A percentile compares a stretch with the other conserved stretches of the same genome.
Conservation (phyloP, 2,113 vertebrate genomes). For the Cavia porcellus region DNA sequence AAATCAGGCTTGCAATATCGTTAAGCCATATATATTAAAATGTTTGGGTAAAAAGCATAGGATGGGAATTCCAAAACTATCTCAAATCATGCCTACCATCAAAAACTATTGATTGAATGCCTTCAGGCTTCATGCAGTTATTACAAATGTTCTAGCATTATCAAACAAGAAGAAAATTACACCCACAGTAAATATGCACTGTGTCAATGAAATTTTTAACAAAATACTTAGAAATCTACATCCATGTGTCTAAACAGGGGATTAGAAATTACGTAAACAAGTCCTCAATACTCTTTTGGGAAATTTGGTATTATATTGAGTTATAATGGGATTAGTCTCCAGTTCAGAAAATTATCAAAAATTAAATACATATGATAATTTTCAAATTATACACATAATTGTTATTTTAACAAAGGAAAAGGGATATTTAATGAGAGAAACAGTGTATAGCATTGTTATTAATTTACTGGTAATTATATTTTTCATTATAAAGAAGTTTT, state of each 20-base stretch:
- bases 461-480: conserved; percentile 9
- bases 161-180: conserved; percentile 50
- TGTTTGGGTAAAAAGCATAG: conserved; percentile 28
- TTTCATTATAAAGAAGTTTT: conserved; percentile 14
- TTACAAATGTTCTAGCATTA: not conserved
- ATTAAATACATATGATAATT: not conserved
- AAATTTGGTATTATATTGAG: not conserved
- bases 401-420: conserved; percentile 31
- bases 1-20: conserved; percentile 69
- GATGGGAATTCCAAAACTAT: conserved; percentile 45
- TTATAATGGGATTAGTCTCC: not conserved
- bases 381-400: not conserved
- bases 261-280: conserved; percentile 35
- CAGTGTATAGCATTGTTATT: not conserved
- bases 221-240: not conserved
- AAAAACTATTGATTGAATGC: conserved; percentile 47
- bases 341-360: not conserved
- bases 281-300: not conserved
- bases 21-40: conserved; percentile 68
- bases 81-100: conserved; percentile 41
- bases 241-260: not conserved
- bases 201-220: conserved; percentile 5
- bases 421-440: not conserved
- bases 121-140: not conserved
- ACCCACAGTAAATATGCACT: not conserved